These are phyloP conservation scores for Clangula hyemalis DNA, from an alignment of 2,797 vertebrate genomes.

Conservation along the genomic window DNA sequence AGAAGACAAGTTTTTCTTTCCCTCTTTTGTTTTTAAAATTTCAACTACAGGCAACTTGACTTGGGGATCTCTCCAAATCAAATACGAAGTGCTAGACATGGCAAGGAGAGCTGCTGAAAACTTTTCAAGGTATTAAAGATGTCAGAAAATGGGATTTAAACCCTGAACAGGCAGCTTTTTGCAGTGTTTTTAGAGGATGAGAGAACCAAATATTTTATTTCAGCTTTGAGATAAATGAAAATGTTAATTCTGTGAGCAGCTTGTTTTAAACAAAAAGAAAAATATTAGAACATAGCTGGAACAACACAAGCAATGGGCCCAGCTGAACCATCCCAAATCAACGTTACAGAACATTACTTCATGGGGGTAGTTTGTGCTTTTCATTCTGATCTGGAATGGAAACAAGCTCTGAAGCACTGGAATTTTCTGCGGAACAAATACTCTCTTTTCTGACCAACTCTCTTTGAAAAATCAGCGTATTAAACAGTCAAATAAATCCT, in stretches of 20 bases:
- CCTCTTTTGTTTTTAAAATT: constrained; percentile 52
- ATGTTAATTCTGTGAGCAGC: not conserved
- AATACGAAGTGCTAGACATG: not conserved
- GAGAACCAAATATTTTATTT: not conserved
- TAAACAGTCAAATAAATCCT: not conserved
- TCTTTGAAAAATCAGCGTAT: not conserved
- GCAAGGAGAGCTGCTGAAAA: not conserved
- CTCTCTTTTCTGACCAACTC: not conserved
- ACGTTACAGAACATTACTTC: not conserved
- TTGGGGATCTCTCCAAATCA: not conserved
- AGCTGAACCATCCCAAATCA: not conserved
- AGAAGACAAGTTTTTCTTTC: constrained; percentile 57
- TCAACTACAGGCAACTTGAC: not conserved
- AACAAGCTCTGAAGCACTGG: not conserved
- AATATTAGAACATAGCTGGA: not conserved
- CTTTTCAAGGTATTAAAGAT: not conserved
- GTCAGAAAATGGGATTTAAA: not conserved
- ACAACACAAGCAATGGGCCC: not conserved
- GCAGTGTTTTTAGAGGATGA: not conserved
- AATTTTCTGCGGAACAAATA: not conserved
- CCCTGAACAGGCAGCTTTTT: not conserved
- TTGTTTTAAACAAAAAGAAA: not conserved
- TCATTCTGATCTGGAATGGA: not conserved
- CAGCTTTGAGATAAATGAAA: not conserved
- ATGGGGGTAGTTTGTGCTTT: not conserved